phyloP scores from a whole-genome alignment of 2,797 vertebrate genomes.

The Amazonetta brasiliensis region DNA sequence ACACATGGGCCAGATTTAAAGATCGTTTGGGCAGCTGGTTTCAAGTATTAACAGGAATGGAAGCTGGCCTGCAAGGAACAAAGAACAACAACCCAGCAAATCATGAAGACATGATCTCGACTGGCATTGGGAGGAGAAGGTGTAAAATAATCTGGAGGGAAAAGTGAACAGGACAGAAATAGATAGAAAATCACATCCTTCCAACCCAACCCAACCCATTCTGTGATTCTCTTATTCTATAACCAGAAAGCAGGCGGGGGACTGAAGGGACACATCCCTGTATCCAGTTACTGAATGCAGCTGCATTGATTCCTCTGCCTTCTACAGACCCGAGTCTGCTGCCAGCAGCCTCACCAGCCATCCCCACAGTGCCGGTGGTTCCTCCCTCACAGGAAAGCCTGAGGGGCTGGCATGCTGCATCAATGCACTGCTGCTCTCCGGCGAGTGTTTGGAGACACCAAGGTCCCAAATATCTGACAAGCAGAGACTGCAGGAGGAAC shows the following conservation, averaged over 20 bases:
- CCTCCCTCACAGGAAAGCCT: neutral
- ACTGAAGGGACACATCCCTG: neutral
- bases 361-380: neutral
- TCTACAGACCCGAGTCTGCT: neutral
- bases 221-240: too few relatives aligned
- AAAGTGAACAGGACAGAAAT: neutral
- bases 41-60: slow-evolving; percentile 29
- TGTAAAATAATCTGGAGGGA: neutral
- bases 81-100: neutral
- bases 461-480: neutral
- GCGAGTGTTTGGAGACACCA: neutral
- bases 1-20: neutral
- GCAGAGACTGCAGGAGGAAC: neutral
- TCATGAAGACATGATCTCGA: neutral
- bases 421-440: rapidly evolving
- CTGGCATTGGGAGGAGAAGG: neutral
- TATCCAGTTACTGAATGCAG: neutral
- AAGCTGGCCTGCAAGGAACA: neutral
- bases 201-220: too few relatives aligned
- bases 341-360: neutral
- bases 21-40: neutral
- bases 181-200: neutral
- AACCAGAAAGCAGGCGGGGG: neutral
- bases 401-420: neutral
- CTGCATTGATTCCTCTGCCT: neutral